These are phyloP conservation scores for Nyctalus aviator DNA, from an alignment of 2,797 vertebrate genomes.

Conservation along the genomic window DNA sequence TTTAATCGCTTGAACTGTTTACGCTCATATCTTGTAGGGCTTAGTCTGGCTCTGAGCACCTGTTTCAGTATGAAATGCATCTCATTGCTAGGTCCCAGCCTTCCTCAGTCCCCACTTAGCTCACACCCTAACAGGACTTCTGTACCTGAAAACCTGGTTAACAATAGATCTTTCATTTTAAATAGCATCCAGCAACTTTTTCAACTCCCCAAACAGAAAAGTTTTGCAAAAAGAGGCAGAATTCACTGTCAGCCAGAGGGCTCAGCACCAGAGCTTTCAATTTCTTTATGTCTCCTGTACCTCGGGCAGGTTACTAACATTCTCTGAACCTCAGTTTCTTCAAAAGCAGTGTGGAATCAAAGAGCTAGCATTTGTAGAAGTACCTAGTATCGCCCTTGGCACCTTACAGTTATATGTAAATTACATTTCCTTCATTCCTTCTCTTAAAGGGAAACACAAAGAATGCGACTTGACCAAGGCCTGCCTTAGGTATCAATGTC, in stretches of 20 bases:
- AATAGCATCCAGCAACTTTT: not conserved
- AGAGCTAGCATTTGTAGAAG: not conserved
- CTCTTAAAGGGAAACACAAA: not conserved
- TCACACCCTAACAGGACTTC: not conserved
- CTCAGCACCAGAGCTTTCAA: not conserved
- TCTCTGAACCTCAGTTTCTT: not conserved
- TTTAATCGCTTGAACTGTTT: not conserved
- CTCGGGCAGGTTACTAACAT: not conserved
- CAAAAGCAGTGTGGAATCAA: constrained; percentile 44
- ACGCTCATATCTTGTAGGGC: not conserved
- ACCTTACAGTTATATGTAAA: not conserved
- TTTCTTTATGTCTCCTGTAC: not conserved
- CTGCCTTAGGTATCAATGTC: not conserved
- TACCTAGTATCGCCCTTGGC: not conserved
- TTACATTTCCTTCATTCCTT: not conserved
- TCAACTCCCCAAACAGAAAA: not conserved
- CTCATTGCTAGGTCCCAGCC: not conserved
- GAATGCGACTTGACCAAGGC: not conserved
- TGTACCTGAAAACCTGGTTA: not conserved
- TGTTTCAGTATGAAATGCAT: not conserved
- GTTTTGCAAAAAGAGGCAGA: not conserved
- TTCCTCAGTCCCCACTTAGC: not conserved
- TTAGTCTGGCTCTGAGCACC: not conserved
- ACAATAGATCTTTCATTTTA: not conserved
- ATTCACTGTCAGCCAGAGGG: not conserved